phyloP scores from a whole-genome alignment of 2,888 invertebrate genomes.

The Ptychoptera contaminata region DNA sequence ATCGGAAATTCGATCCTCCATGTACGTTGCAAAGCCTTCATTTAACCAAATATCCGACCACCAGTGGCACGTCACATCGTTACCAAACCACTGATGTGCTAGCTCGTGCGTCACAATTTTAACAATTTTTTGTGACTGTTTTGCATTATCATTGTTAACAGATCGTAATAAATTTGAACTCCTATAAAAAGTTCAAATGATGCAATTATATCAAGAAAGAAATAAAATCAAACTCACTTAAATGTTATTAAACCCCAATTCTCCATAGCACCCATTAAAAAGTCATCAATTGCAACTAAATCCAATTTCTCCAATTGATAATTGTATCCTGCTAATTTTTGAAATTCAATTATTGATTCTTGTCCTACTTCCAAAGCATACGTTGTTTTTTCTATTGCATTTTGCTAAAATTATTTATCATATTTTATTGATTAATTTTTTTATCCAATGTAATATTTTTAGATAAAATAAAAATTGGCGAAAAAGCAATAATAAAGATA shows the following conservation, averaged over 20 bases:
- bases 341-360: conserved; percentile 1
- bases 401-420: too few species aligned
- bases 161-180: conserved; percentile 1
- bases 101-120: conserved; percentile 41
- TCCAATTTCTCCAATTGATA: conserved; percentile 45
- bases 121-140: conserved; percentile 19
- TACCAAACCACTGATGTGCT: conserved; percentile 68
- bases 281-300: conserved; percentile 75
- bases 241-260: conserved; percentile 82
- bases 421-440: too few species aligned
- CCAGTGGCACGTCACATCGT: conserved; percentile 50
- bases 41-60: conserved; percentile 61
- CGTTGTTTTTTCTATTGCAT: too few species aligned
- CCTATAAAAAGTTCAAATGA: background rate
- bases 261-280: conserved; percentile 78
- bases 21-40: conserved; percentile 57
- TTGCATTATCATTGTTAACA: background rate
- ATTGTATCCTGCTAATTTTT: conserved; percentile 1
- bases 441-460: too few species aligned
- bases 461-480: too few species aligned
- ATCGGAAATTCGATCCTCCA: conserved; percentile 44
- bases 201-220: background rate
- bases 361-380: conserved; percentile 4
- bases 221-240: conserved; percentile 30
- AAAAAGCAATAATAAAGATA: too few species aligned